A percentile compares a stretch with the other conserved stretches of the same genome.
Evolutionary conservation across 2,113 vertebrate species (phyloP).

Genomic region (Microcebus ravelobensis): DNA sequence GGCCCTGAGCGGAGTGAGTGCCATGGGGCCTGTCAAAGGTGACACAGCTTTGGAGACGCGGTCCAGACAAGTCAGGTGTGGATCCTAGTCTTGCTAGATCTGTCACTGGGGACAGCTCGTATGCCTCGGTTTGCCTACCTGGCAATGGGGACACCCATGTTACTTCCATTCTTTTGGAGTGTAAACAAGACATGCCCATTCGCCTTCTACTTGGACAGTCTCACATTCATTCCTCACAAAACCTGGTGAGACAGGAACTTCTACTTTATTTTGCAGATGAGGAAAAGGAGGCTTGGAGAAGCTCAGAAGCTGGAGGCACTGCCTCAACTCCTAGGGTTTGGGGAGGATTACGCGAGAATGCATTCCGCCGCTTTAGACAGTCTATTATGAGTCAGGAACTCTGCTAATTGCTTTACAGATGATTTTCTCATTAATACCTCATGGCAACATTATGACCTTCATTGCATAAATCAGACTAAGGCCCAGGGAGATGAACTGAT

Average conservation of each 20-base stretch:
- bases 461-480: background rate
- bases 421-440: slow-evolving; percentile 21
- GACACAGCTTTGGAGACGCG: background rate
- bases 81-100: background rate
- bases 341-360: background rate
- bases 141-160: background rate
- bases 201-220: background rate
- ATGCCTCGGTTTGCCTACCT: background rate
- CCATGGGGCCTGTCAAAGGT: background rate
- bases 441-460: background rate
- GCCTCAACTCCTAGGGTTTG: no score
- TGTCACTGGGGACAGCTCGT: background rate
- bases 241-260: background rate
- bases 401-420: slow-evolving; percentile 40
- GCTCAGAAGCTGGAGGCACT: no score
- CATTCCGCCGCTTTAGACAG: background rate
- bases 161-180: fast-evolving
- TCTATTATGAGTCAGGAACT: background rate
- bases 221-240: background rate
- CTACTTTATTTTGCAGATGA: background rate
- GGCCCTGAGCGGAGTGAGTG: background rate
- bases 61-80: background rate
- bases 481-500: background rate
- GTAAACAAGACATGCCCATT: background rate
- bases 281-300: background rate